Conservation (phyloP, 2,797 vertebrate genomes). For the Malacoraja senta region DNA sequence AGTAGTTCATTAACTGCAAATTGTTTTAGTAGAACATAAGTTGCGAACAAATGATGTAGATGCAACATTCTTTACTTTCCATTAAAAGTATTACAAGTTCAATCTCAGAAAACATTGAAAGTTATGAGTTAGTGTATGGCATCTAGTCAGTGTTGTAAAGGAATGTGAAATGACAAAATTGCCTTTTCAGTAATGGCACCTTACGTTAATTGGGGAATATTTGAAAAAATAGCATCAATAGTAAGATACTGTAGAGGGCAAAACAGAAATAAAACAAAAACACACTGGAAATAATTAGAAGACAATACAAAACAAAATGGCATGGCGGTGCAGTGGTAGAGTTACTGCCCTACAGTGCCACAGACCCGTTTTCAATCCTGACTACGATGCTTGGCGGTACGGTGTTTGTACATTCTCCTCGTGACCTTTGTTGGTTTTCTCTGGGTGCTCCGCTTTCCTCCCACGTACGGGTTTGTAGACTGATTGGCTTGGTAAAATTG, state of each 20-base stretch:
- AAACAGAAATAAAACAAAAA: too few species aligned
- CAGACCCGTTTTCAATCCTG: too few species aligned
- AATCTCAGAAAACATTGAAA: neutral
- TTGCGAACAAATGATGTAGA: neutral
- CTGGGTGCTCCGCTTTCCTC: too few species aligned
- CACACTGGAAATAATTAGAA: too few species aligned
- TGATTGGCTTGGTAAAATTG: too few species aligned
- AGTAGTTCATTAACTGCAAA: neutral
- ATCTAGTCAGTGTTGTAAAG: neutral
- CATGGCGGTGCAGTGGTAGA: too few species aligned
- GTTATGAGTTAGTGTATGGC: neutral
- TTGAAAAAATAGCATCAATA: neutral
- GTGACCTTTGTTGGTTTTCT: too few species aligned
- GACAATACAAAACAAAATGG: too few species aligned
- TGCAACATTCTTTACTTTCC: neutral
- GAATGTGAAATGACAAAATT: neutral
- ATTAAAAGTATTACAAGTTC: neutral
- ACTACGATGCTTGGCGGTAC: too few species aligned
- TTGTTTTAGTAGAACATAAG: neutral
- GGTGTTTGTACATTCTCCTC: too few species aligned
- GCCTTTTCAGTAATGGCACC: neutral
- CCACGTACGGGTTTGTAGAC: too few species aligned
- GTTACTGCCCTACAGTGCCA: too few species aligned
- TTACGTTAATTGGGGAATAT: neutral
- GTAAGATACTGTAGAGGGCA: neutral